Conservation (phyloP, 2,797 vertebrate species). For the Pseudochirops cupreus region DNA sequence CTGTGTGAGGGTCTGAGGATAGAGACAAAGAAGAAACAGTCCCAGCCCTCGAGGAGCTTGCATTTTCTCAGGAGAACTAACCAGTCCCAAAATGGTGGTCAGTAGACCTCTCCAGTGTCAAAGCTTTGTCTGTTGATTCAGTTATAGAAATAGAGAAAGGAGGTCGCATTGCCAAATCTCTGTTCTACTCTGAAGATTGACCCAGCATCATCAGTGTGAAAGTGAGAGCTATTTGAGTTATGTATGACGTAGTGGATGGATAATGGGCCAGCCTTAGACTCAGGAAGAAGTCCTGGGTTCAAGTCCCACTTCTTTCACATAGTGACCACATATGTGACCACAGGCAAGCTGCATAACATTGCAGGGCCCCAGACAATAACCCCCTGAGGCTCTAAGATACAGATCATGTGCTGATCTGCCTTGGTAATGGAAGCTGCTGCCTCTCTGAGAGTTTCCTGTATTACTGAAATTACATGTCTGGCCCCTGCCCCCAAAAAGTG, state of each 20-base stretch:
- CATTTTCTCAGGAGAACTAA: not conserved
- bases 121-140: not conserved
- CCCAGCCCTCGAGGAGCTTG: not conserved
- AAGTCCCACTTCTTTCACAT: not conserved
- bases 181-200: not conserved
- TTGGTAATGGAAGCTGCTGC: not conserved
- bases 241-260: not conserved
- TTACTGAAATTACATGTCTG: not conserved
- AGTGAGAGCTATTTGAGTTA: accelerated
- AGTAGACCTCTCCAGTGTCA: not conserved
- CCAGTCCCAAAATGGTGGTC: not conserved
- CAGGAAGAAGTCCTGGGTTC: not conserved
- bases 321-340: not conserved
- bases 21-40: not conserved
- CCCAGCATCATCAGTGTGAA: accelerated
- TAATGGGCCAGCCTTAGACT: not conserved
- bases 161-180: not conserved
- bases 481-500: not conserved
- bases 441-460: not conserved
- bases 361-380: not conserved
- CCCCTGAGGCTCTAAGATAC: not conserved
- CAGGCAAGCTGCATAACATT: not conserved
- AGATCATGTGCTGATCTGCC: not conserved
- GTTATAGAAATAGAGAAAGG: not conserved
- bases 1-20: not conserved